phyloP scores from a whole-genome alignment of 2,888 invertebrate species.

The Plebejus melissa region DNA sequence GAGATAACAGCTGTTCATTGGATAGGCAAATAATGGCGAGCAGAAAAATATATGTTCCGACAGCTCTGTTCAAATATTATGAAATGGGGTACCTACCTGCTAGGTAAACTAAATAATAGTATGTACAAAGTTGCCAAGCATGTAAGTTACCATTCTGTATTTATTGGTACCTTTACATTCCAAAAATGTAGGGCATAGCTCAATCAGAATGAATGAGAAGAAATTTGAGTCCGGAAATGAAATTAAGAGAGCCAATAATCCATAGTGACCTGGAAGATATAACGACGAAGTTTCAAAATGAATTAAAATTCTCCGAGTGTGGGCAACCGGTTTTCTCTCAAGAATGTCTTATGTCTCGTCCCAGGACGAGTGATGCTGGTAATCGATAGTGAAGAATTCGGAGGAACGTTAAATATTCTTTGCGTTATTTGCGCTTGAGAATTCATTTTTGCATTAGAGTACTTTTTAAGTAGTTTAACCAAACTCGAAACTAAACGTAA shows the following conservation, averaged over 20 bases:
- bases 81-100: neutral
- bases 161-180: neutral
- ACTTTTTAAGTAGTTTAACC: neutral
- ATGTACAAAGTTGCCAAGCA: neutral
- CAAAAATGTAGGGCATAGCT: neutral
- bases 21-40: conserved; percentile 9
- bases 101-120: neutral
- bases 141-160: neutral
- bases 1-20: conserved; percentile 22
- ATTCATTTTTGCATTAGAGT: neutral
- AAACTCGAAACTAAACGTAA: neutral
- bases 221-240: neutral
- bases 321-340: neutral
- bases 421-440: neutral
- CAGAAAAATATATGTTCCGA: neutral
- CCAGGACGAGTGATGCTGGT: neutral
- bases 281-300: neutral
- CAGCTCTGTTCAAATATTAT: neutral
- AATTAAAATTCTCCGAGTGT: conserved; percentile 6
- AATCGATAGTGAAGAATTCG: neutral
- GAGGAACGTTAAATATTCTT: neutral
- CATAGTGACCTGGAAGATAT: neutral
- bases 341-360: conserved; percentile 15
- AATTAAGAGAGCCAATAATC: neutral
- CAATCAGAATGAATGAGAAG: neutral